Evolutionary conservation across 2,888 invertebrate genomes (phyloP), one percentile per base, ranked within the genome.

Genomic region (Bhutanitis thaidina): DNA sequence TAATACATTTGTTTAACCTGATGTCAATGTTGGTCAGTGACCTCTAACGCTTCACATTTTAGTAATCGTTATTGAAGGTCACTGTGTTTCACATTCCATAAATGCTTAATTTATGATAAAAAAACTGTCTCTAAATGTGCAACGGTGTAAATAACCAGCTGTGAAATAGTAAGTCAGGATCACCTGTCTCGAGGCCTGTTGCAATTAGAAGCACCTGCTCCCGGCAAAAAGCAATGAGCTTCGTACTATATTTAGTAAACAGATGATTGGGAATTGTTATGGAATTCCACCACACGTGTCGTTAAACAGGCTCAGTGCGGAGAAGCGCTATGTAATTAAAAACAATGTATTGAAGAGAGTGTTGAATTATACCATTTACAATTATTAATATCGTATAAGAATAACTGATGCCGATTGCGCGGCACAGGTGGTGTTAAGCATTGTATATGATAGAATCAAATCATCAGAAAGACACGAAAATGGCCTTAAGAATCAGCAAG

Each of bases 11-110:
- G 35, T 25, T 44, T 16, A 36, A 25, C 37, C 29, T 43, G 46
- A 46, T 52, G 46, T 46, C 41, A 52, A 37, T 46, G 35, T 36
- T 44, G 45, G 34, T 20, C 46, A 46, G n/a, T 40, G 51, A 46
- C 46, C 36, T 41, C 51, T 16, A 30, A 12, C 12, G 37, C 7
- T 20, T 13, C 14, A 32, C 20, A 5, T 34, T 1, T 34, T 12
- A 38, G 38, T 36, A 43, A 10, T 32, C 13, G 30, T 36, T 40
- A 13, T 30, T 39, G 45, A 50, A 51, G 45, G 45, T 51, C 45
- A 36, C 45, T 9, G 16, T 44, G 43, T 34, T 4, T 16, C 16
- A 12, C 43, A 43, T 50, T 35, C 27, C 7, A 12, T 12, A n/a
- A 0, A 34, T 34, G 12, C 7, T n/a, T 12, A n/a, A 34, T 32